These are phyloP conservation scores for Xestobium rufovillosum DNA, from an alignment of 2,888 invertebrate species.

Conservation along the genomic window DNA sequence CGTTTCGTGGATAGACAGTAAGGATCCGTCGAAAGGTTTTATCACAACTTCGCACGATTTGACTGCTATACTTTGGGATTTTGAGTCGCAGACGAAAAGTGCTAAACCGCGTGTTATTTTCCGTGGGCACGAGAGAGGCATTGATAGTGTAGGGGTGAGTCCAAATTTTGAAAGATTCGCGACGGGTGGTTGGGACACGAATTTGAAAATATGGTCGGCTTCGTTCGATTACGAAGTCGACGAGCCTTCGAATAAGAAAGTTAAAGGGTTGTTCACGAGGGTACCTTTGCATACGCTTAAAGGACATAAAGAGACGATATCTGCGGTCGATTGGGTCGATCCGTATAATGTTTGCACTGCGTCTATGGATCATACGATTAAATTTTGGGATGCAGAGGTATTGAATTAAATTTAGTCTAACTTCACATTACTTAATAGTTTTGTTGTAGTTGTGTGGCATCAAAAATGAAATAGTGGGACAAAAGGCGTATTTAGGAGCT, in stretches of 20 bases:
- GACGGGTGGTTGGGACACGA: slow-evolving; percentile 89
- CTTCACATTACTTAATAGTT: slow-evolving; percentile 5
- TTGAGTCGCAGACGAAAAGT: slow-evolving; percentile 65
- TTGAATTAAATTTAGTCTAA: slow-evolving; percentile 5
- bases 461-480: slow-evolving; percentile 75
- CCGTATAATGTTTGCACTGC: slow-evolving; percentile 70
- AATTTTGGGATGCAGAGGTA: slow-evolving; percentile 84
- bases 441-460: slow-evolving; percentile 58
- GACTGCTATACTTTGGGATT: slow-evolving; percentile 83
- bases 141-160: slow-evolving; percentile 80
- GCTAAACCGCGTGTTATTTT: slow-evolving; percentile 75
- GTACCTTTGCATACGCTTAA: slow-evolving; percentile 79
- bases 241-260: slow-evolving; percentile 37
- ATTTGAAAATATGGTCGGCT: slow-evolving; percentile 86
- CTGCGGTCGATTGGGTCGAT: slow-evolving; percentile 78
- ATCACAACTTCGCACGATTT: slow-evolving; percentile 87
- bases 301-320: slow-evolving; percentile 89
- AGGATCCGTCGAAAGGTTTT: slow-evolving; percentile 45
- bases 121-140: slow-evolving; percentile 85
- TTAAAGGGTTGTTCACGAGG: slow-evolving; percentile 42
- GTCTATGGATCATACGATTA: slow-evolving; percentile 94
- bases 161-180: slow-evolving; percentile 56
- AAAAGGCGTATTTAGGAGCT: slow-evolving; percentile 84
- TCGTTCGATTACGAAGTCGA: slow-evolving; percentile 34
- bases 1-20: slow-evolving; percentile 74